phyloP scores from a whole-genome alignment of 2,888 invertebrate species.

The Calliphora vomitoria region DNA sequence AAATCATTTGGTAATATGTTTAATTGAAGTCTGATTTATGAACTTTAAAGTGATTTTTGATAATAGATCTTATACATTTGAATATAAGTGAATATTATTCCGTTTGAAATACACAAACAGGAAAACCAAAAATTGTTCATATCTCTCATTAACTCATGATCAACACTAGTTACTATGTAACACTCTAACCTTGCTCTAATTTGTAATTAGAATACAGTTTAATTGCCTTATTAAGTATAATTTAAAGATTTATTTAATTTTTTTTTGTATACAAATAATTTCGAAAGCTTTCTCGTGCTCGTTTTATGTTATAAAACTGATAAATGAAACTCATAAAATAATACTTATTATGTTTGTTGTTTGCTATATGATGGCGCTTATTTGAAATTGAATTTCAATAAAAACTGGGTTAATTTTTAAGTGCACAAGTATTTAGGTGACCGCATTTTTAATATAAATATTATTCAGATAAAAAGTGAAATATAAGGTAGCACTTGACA shows the following conservation, averaged over 20 bases:
- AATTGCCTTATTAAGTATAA: no score
- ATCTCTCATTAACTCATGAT: no score
- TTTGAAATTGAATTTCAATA: conserved; percentile 43
- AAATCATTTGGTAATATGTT: no score
- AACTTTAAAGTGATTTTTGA: no score
- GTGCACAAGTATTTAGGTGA: conserved; percentile 52
- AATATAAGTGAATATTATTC: not conserved
- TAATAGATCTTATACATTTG: not conserved
- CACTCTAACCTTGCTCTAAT: no score
- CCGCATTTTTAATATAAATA: conserved; percentile 38
- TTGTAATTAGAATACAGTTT: no score
- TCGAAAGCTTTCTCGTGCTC: not conserved
- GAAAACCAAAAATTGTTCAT: no score
- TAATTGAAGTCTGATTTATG: not conserved
- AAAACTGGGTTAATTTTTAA: conserved; percentile 50
- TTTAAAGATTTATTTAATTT: no score
- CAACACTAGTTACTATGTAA: no score
- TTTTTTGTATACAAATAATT: not conserved
- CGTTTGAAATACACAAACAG: no score
- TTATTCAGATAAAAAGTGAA: conserved; percentile 38
- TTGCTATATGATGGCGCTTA: not conserved
- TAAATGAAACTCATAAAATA: not conserved
- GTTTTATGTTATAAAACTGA: not conserved
- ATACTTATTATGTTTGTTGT: not conserved
- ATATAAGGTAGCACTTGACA: conserved; percentile 40